Base-by-base conservation (phyloP, 2,888 invertebrate species). In the Pherbina coryleti region DNA sequence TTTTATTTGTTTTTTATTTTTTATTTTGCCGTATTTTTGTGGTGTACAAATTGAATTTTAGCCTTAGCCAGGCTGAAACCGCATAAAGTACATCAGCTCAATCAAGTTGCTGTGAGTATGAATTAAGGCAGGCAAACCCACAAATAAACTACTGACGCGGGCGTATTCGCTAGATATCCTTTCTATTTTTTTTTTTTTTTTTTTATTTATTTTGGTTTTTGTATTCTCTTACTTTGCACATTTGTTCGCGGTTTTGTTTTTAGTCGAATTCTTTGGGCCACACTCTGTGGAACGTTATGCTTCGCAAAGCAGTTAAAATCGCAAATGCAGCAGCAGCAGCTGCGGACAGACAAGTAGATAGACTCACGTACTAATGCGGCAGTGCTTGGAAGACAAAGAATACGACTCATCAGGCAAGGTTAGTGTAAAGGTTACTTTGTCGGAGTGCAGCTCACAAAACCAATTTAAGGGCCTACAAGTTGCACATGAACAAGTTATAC, bases 41-140 rank as follows among this genome's bases (percentile, higher is more conserved):
- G 44, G 44, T 55, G 49, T n/a, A 55, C 19, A 70, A 78, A 73
- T 78, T 67, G 34, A 75, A 60, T 75, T 75, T 75, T 55, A 49
- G 51, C 51, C 64, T 19, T 37, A 75, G 73, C 34, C n/a, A 67
- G 28, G 8, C 22, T 22, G 7, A 67, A 62, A 74, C 62, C 49
- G 28, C 62, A 60, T 1, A 60, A 66, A 57, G 19, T 72, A 75
- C 53, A n/a, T 34, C n/a, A 74, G 57, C 53, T 66, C 66, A 75
- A 67, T 75, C 67, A 55, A 67, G 37, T 31, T 31, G 25, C 31
- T 31, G 31, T 31, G 11, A 44, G 44, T 44, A 7, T 44, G 25
- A 28, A 28, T 60, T 31, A 25, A 31, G 31, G 22, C 62, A 49
- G 67, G 55, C 75, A 75, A 66, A 67, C 66, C 66, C 53, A 67